Percentiles rank a stretch among this genome's conserved stretches.
These are phyloP conservation scores for Neolamprologus ventralis DNA, from an alignment of 2,113 vertebrate genomes.

Conservation along the genomic window DNA sequence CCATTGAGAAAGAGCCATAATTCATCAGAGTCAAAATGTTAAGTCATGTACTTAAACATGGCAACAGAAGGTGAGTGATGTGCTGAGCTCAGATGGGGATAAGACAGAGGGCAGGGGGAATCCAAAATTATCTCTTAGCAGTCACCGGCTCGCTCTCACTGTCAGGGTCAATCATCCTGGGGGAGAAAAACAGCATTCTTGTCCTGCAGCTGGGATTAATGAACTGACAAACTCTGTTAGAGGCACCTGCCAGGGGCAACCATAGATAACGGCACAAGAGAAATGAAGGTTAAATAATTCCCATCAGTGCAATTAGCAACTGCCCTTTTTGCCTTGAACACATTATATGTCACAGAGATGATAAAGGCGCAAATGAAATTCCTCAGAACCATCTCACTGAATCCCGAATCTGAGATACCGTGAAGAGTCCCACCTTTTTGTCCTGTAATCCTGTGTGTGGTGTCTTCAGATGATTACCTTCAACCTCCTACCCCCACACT, in stretches of 20 bases:
- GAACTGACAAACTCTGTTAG: conserved; percentile 42
- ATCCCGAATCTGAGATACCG: neutral
- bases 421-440: neutral
- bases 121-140: conserved; percentile 32
- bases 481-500: conserved; percentile 34
- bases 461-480: conserved; percentile 55
- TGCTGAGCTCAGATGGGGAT: conserved; percentile 1
- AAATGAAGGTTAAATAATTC: conserved; percentile 10
- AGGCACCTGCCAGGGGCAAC: neutral
- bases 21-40: conserved; percentile 42
- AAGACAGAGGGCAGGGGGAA: neutral
- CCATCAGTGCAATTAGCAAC: conserved; percentile 10
- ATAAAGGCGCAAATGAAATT: neutral
- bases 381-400: neutral
- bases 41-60: conserved; percentile 51
- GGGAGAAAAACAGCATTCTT: conserved; percentile 46
- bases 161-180: conserved; percentile 34
- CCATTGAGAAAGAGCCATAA: conserved; percentile 10
- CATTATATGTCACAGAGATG: conserved; percentile 10
- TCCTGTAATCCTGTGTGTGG: neutral
- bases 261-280: conserved; percentile 12
- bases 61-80: conserved; percentile 29
- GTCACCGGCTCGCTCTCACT: conserved; percentile 34
- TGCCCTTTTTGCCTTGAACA: conserved; percentile 1
- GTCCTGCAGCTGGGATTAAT: conserved; percentile 47